phyloP scores from a whole-genome alignment of 2,888 invertebrate species.

The Ditula angustiorana region DNA sequence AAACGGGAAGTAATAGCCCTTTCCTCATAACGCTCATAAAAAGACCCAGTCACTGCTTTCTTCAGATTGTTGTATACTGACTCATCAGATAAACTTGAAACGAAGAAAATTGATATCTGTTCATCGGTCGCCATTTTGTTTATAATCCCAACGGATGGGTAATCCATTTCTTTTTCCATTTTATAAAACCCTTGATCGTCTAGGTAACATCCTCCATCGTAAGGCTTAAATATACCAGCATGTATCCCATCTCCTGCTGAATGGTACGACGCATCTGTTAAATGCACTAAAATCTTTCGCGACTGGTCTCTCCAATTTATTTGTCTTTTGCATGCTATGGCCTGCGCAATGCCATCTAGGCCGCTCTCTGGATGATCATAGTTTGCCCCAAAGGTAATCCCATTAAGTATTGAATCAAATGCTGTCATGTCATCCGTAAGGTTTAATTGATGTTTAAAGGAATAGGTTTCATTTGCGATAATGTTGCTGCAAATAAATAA shows the following conservation, averaged over 20 bases:
- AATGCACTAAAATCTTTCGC: constrained; percentile 15
- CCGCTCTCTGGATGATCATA: constrained; percentile 19
- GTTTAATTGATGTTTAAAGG: constrained; percentile 20
- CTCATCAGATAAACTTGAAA: not conserved
- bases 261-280: constrained; percentile 21
- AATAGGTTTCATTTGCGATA: constrained; percentile 8
- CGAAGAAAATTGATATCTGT: constrained; percentile 21
- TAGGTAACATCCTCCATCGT: constrained; percentile 32
- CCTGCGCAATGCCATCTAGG: constrained; percentile 29
- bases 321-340: constrained; percentile 15
- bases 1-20: not conserved
- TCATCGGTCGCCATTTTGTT: constrained; percentile 9
- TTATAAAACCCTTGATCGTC: constrained; percentile 9
- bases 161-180: constrained; percentile 33
- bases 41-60: not conserved
- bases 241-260: constrained; percentile 24
- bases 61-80: not conserved
- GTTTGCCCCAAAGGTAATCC: not conserved
- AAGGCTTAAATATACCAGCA: constrained; percentile 20
- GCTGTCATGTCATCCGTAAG: not conserved
- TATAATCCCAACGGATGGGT: constrained; percentile 27
- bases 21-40: not conserved
- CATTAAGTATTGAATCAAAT: not conserved
- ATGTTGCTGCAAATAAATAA: constrained; percentile 1
- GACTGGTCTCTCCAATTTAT: constrained; percentile 26